Evolutionary conservation across 2,888 invertebrate species (phyloP), one percentile per base, ranked within the genome.

Genomic region (Micropterix aruncella): DNA sequence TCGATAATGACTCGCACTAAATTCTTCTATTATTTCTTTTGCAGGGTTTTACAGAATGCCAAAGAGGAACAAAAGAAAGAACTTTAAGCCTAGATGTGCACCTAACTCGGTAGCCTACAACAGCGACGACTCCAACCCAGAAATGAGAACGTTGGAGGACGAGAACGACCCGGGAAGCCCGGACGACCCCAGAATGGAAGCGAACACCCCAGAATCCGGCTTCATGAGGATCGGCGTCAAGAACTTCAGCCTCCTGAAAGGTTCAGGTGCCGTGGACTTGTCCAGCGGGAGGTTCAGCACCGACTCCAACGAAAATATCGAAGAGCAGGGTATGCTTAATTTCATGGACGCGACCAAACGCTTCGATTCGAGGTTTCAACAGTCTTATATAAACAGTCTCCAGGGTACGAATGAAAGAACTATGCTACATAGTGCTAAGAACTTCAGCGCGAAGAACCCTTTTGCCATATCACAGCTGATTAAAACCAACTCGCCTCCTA

Each of bases 51-150:
- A 66, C 56, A 72, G 70, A 52, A 66, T 70, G 59, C 77, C 77
- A 49, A 79, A 80, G 60, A 72, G 81, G 55, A 84, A 84, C 67
- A 83, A 84, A 55, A 66, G 85, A 52, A 85, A 85, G 62, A 84
- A 85, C 60, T 83, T 85, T 63, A 79, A 82, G 55, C 87, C 87
- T 0, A 68, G 85, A 54, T 86, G 83, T 61, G 70, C 71, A 46
- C 80, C 83, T 2, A 75, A 74, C 48, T 61, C 70, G 16, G 63
- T 67, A 1, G 58, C 65, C 1, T 70, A 67, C 54, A 40, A 47
- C 18, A 70, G 71, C 3, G 73, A 74, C 43, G 69, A 71, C 47
- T 68, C 68, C 0, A 65, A 67, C n/a, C 67, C 63, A 47, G 64
- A 55, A 2, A 59, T 62, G 47, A 41, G 42, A 40, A 42, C 44